These are phyloP conservation scores for Watsonalla binaria DNA, from an alignment of 2,888 invertebrate genomes.

Conservation along the genomic window DNA sequence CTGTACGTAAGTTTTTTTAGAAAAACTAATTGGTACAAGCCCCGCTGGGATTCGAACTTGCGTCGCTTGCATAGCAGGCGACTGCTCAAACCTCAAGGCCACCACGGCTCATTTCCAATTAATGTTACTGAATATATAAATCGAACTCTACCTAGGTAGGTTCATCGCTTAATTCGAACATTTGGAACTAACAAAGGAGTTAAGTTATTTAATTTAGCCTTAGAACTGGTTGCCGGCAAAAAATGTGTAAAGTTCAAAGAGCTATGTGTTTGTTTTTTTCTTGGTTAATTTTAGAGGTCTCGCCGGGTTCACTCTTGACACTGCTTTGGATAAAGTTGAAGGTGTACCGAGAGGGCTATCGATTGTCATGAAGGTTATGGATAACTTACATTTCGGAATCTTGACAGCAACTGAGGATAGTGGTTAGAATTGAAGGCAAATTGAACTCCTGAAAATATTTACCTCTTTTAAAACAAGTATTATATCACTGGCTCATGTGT, in stretches of 20 bases:
- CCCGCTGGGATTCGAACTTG: too few species aligned
- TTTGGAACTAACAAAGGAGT: constrained; percentile 34
- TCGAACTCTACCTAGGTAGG: background rate
- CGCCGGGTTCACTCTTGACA: constrained; percentile 41
- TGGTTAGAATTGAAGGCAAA: too few species aligned
- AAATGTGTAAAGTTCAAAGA: constrained; percentile 58
- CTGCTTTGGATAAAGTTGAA: constrained; percentile 27
- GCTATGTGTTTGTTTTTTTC: constrained; percentile 42
- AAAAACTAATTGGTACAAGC: too few species aligned
- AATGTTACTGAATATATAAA: too few species aligned
- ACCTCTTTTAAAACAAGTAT: too few species aligned
- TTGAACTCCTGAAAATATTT: too few species aligned
- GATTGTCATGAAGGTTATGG: constrained; percentile 3
- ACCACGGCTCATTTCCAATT: too few species aligned
- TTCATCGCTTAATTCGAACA: constrained; percentile 23
- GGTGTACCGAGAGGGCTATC: constrained; percentile 17
- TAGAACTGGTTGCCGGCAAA: constrained; percentile 43
- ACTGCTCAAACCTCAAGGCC: too few species aligned
- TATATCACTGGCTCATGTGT: too few species aligned
- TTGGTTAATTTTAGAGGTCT: constrained; percentile 54
- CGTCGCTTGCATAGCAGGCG: too few species aligned
- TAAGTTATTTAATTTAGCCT: constrained; percentile 43
- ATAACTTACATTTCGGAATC: constrained; percentile 3
- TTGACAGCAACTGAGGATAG: too few species aligned
- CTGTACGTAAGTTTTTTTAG: too few species aligned